Evolutionary conservation across 2,113 vertebrate genomes (phyloP).

Genomic region (Capreolus pygargus): DNA sequence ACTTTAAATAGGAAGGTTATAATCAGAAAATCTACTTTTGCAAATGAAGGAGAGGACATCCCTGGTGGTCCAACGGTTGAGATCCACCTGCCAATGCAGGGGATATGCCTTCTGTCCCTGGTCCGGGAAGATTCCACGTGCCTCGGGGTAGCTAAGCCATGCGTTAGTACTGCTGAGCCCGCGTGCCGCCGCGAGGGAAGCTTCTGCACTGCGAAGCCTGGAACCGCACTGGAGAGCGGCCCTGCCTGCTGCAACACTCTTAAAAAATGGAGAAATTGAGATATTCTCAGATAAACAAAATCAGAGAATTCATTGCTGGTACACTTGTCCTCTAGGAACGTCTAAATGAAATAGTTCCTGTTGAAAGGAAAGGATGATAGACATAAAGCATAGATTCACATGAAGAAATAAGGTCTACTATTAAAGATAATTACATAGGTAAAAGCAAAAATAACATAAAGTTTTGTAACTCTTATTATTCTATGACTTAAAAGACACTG

Average conservation of each 20-base stretch:
- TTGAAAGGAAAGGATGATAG: background rate
- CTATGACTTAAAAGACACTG: background rate
- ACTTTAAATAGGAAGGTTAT: background rate
- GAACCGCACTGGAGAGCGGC: accelerated
- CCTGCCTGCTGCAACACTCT: background rate
- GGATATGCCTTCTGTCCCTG: background rate
- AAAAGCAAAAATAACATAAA: background rate
- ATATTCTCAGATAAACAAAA: background rate
- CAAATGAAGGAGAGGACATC: background rate
- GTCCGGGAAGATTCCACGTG: background rate
- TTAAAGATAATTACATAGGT: background rate
- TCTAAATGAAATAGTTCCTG: background rate
- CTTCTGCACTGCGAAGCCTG: background rate
- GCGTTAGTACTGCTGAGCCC: accelerated
- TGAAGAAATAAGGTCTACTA: background rate
- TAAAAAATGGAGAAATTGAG: background rate
- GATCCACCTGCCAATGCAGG: background rate
- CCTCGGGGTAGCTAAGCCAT: background rate
- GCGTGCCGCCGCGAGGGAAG: accelerated
- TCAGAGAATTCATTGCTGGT: background rate
- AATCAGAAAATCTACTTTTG: background rate
- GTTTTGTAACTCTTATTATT: background rate
- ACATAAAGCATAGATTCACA: background rate
- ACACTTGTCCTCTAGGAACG: background rate
- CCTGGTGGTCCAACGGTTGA: background rate